phyloP scores from a whole-genome alignment of 2,888 invertebrate species.

The Acrobasis suavella region DNA sequence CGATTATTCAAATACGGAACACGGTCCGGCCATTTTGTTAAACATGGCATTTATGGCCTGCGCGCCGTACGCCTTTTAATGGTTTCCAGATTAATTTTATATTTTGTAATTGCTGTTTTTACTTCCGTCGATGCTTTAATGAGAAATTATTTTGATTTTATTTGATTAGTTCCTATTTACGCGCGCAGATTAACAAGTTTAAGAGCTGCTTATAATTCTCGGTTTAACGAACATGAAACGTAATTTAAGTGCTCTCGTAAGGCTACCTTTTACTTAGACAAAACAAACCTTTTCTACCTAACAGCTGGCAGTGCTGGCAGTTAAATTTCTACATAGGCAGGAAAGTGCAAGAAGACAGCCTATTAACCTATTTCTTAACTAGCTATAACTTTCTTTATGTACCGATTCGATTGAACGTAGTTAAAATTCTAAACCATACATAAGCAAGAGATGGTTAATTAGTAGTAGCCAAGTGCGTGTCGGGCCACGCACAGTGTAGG shows the following conservation, averaged over 20 bases:
- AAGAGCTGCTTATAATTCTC: not conserved
- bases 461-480: too few species aligned
- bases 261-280: not conserved
- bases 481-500: too few species aligned
- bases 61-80: slow-evolving; percentile 44
- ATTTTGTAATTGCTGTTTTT: slow-evolving; percentile 64
- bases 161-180: slow-evolving; percentile 37
- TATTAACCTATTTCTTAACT: too few species aligned
- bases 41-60: slow-evolving; percentile 55
- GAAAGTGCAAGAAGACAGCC: too few species aligned
- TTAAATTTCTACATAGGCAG: too few species aligned
- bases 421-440: too few species aligned
- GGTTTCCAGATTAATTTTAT: slow-evolving; percentile 59
- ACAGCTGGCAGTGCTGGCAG: too few species aligned
- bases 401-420: too few species aligned
- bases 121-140: slow-evolving; percentile 57
- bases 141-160: slow-evolving; percentile 54
- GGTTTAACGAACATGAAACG: not conserved
- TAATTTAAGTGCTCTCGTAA: not conserved
- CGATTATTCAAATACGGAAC: slow-evolving; percentile 34
- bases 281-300: not conserved
- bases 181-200: slow-evolving; percentile 13
- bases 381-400: too few species aligned
- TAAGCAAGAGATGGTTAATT: too few species aligned
- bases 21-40: slow-evolving; percentile 52